phyloP scores from a whole-genome alignment of 2,888 invertebrate species.

The Busseola fusca region DNA sequence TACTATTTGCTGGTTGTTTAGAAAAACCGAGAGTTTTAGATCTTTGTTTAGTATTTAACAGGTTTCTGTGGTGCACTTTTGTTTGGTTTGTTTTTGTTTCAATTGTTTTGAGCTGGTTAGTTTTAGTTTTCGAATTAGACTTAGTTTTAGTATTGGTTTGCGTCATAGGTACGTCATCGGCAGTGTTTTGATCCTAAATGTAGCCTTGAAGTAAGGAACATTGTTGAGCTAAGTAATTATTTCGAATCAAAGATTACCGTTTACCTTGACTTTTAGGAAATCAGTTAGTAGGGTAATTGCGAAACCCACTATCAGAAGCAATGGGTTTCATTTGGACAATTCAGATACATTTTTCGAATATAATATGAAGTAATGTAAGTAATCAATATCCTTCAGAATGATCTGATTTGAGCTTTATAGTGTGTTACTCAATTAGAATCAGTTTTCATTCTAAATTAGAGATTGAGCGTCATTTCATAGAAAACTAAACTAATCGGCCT shows the following conservation, averaged over 20 bases:
- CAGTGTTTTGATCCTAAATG: neutral
- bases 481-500: neutral
- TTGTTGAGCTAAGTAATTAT: neutral
- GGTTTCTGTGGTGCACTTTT: conserved; percentile 41
- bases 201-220: neutral
- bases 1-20: conserved; percentile 56
- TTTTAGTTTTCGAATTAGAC: conserved; percentile 11
- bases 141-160: conserved; percentile 2
- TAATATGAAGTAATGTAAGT: no score
- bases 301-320: no score
- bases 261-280: neutral
- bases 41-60: conserved; percentile 51
- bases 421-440: no score
- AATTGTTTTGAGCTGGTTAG: conserved; percentile 15
- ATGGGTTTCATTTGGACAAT: no score
- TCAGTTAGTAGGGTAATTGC: neutral
- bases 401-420: no score
- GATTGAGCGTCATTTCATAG: neutral
- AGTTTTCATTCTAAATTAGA: neutral
- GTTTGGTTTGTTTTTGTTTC: conserved; percentile 27
- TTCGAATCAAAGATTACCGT: neutral
- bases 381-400: no score
- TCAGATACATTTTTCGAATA: no score
- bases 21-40: conserved; percentile 46
- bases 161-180: neutral